Percentiles rank a stretch among this genome's conserved stretches.
phyloP scores from a whole-genome alignment of 2,888 invertebrate genomes.

The Clepsis dumicolana region DNA sequence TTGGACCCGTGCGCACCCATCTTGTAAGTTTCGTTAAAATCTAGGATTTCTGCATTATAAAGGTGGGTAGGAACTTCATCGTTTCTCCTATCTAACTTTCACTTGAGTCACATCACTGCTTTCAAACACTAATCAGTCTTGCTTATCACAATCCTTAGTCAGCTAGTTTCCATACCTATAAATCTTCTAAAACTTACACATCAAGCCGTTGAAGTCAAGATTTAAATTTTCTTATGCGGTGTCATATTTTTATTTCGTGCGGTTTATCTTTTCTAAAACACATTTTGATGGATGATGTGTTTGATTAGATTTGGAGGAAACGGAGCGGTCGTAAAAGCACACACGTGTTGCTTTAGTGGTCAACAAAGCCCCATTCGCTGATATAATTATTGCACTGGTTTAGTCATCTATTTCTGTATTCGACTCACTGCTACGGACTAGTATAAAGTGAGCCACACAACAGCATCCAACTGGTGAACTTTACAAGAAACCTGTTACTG shows the following conservation, averaged over 20 bases:
- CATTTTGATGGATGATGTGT: conserved; percentile 19
- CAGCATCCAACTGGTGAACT: neutral
- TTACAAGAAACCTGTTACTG: neutral
- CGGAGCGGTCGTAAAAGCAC: conserved; percentile 53
- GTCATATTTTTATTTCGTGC: conserved; percentile 57
- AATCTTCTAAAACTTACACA: conserved; percentile 11
- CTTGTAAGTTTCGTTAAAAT: conserved; percentile 75
- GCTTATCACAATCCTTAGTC: conserved; percentile 47
- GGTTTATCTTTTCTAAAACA: conserved; percentile 10
- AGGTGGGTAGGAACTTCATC: conserved; percentile 63
- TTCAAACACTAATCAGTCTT: conserved; percentile 49
- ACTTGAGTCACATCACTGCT: conserved; percentile 66
- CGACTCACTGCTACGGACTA: conserved; percentile 62
- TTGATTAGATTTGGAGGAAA: conserved; percentile 35
- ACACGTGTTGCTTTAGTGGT: conserved; percentile 65
- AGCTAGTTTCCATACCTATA: conserved; percentile 37
- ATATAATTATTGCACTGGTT: conserved; percentile 82
- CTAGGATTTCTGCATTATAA: conserved; percentile 62
- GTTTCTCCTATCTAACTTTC: conserved; percentile 50
- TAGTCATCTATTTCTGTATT: conserved; percentile 74
- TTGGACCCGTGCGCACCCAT: conserved; percentile 93
- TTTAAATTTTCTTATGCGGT: conserved; percentile 49
- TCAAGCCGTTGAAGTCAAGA: conserved; percentile 22
- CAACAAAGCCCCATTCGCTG: conserved; percentile 78
- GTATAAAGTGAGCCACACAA: conserved; percentile 13